Percentiles rank a stretch among this genome's conserved stretches.
phyloP scores from a whole-genome alignment of 2,888 invertebrate genomes.

The Sabatieria punctata region DNA sequence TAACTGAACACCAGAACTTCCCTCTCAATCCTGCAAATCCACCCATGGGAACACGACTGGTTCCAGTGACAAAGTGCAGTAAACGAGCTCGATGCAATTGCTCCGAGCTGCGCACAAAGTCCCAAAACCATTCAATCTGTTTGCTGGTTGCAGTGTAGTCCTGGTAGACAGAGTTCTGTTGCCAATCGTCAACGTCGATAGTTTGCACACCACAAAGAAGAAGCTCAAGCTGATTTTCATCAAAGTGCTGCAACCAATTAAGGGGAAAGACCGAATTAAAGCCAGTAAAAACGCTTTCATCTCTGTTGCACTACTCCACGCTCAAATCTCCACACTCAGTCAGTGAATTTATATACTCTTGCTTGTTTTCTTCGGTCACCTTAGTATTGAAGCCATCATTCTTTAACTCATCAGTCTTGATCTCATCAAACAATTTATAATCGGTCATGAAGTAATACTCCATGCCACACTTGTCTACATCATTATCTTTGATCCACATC shows the following conservation, averaged over 20 bases:
- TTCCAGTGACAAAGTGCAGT: slow-evolving; percentile 91
- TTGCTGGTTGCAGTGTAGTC: slow-evolving; percentile 89
- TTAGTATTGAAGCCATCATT: slow-evolving; percentile 69
- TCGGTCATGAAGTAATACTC: slow-evolving; percentile 90
- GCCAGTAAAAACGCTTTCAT: slow-evolving; percentile 82
- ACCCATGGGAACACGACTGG: slow-evolving; percentile 90
- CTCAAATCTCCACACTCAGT: slow-evolving; percentile 95
- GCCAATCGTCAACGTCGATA: slow-evolving; percentile 97
- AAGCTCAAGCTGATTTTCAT: slow-evolving; percentile 79
- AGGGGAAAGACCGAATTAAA: slow-evolving; percentile 95
- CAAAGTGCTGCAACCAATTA: slow-evolving; percentile 96
- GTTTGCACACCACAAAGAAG: slow-evolving; percentile 98
- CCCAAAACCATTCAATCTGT: slow-evolving; percentile 91
- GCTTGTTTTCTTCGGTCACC: slow-evolving; percentile 78
- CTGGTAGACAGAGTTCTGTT: slow-evolving; percentile 82
- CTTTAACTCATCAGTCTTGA: slow-evolving; percentile 84
- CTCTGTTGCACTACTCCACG: slow-evolving; percentile 93
- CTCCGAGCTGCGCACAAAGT: slow-evolving; percentile 88
- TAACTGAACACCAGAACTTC: slow-evolving; percentile 84
- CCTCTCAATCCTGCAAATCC: slow-evolving; percentile 97
- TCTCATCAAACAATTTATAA: slow-evolving; percentile 88
- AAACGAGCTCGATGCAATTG: slow-evolving; percentile 83
- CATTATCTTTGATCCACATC: slow-evolving; percentile 46
- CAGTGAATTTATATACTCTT: slow-evolving; percentile 82
- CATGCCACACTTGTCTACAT: slow-evolving; percentile 73